phyloP scores from a whole-genome alignment of 2,888 invertebrate genomes.

The Rhynchonema sp. region DNA sequence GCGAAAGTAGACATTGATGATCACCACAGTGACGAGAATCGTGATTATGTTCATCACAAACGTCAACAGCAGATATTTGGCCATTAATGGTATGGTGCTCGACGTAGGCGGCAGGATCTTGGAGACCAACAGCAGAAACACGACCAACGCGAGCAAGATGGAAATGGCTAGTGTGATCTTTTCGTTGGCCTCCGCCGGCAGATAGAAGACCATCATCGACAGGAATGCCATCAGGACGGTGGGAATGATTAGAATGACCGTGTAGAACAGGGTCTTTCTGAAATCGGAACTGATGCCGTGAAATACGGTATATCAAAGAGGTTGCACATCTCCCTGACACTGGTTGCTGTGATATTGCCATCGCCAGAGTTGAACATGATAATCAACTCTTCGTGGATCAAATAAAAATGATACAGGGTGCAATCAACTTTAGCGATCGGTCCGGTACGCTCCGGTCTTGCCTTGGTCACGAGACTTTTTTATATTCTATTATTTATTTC shows the following conservation, averaged over 20 bases:
- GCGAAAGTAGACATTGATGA: constrained; percentile 97
- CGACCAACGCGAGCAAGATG: constrained; percentile 94
- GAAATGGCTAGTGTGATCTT: constrained; percentile 72
- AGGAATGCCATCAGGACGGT: constrained; percentile 96
- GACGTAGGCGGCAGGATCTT: constrained; percentile 97
- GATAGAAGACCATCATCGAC: constrained; percentile 81
- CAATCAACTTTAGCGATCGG: no score
- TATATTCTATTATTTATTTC: no score
- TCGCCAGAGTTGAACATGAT: no score
- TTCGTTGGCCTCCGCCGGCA: constrained; percentile 96
- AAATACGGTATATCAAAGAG: no score
- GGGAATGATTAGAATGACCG: constrained; percentile 93
- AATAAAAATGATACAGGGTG: no score
- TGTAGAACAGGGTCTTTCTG: constrained; percentile 85
- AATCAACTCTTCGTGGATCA: no score
- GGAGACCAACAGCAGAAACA: constrained; percentile 90
- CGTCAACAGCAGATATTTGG: constrained; percentile 94
- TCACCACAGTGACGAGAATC: constrained; percentile 91
- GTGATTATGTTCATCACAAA: constrained; percentile 99
- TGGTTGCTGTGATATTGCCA: no score
- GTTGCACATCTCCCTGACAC: no score
- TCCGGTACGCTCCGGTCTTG: no score
- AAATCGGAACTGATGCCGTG: no score
- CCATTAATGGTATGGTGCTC: constrained; percentile 86
- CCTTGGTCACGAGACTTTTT: no score